Evolutionary conservation across 2,888 invertebrate genomes (phyloP), one percentile per base, ranked within the genome.

Genomic region (Amphimallon solstitiale): DNA sequence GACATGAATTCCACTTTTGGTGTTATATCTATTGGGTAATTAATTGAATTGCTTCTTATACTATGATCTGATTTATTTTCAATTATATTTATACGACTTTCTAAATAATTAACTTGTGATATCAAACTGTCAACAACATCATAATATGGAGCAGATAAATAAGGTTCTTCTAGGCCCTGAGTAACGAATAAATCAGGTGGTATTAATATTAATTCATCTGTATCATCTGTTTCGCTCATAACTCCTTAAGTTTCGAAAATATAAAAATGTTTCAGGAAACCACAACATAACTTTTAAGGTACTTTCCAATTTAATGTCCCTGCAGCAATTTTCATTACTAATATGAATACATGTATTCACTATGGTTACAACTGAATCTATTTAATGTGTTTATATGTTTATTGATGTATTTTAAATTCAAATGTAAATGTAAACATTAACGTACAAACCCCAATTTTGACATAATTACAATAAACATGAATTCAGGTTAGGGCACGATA

Each of bases 141-240:
- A 70, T 77, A 80, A 73, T 81, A 82, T 1, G 80, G 79, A 40
- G 71, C 75, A 19, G 68, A 56, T 15, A 65, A 63, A 21, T 71
- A 70, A 23, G 59, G 60, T 21, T 85, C 84, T 19, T 87, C 86
- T 0, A 87, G 85, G 21, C 86, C 87, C 56, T 85, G 85, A 71
- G 86, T 83, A 10, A 89, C 85, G 77, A 89, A 92, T 75, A 91
- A 89, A 80, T 92, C 88, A 10, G 93, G 93, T 68, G 93, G 92
- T 79, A 93, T 91, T 74, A 92, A 81, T 74, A 94, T 82, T 70
- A 94, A 85, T 76, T 92, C 88, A 82, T 94, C 93, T 2, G 93
- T 94, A 83, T 93, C 93, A 86, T 93, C 93, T 68, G 89, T 87
- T 77, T 90, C 90, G 83, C 88, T 89, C 89, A 89, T 89, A 78